phyloP scores from a whole-genome alignment of 64 coral and sea anemone species.

The Anthopleura sola region DNA sequence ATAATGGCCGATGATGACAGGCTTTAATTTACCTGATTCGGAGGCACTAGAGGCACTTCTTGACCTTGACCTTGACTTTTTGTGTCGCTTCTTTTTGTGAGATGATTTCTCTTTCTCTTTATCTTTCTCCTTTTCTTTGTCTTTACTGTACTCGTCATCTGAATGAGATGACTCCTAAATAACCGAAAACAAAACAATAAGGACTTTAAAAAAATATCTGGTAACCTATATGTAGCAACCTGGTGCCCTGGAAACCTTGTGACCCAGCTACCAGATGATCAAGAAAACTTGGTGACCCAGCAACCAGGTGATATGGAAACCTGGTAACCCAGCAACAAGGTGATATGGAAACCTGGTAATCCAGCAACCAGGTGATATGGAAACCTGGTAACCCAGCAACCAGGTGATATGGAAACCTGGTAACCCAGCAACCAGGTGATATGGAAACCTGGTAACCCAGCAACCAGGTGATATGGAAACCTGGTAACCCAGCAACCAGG shows the following conservation, averaged over 20 bases:
- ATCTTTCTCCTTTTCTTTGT: constrained; percentile 45
- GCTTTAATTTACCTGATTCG: constrained; percentile 27
- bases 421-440: not conserved
- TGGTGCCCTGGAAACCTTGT: not conserved
- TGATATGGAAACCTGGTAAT: no score
- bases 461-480: no score
- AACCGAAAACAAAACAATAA: not conserved
- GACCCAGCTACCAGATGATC: not conserved
- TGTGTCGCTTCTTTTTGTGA: constrained; percentile 92
- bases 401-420: not conserved
- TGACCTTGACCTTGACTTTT: constrained; percentile 69
- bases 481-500: no score
- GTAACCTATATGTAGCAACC: not conserved
- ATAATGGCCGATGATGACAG: no score
- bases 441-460: not conserved
- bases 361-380: no score
- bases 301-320: not conserved
- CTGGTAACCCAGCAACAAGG: not conserved
- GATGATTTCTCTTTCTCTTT: constrained; percentile 44
- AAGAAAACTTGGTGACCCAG: not conserved
- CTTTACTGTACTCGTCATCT: constrained; percentile 75
- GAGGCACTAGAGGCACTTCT: constrained; percentile 26
- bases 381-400: not conserved
- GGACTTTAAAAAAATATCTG: not conserved
- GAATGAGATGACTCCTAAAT: constrained; percentile 85